phyloP scores from a whole-genome alignment of 2,888 invertebrate species.

The Melanargia galathea region DNA sequence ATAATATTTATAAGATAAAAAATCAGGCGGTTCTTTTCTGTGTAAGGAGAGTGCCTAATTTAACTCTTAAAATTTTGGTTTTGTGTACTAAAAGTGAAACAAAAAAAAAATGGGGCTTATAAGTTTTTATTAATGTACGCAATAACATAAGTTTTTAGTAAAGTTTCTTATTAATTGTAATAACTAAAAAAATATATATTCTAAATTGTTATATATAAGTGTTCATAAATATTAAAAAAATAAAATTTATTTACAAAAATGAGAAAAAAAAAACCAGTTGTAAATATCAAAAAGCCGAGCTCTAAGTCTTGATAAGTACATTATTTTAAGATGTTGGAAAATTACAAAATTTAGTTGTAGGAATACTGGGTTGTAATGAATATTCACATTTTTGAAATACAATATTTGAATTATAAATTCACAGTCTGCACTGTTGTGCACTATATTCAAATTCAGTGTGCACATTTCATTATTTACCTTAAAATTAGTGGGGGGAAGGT shows the following conservation, averaged over 20 bases:
- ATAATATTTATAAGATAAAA: neutral
- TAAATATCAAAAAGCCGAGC: conserved; percentile 47
- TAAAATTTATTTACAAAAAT: conserved; percentile 70
- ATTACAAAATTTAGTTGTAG: conserved; percentile 32
- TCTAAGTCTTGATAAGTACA: conserved; percentile 48
- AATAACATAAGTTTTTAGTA: conserved; percentile 42
- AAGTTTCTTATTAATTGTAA: conserved; percentile 58
- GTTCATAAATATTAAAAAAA: conserved; percentile 72
- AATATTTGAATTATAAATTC: neutral
- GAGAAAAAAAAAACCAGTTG: conserved; percentile 41
- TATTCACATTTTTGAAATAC: conserved; percentile 17
- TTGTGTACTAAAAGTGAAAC: neutral
- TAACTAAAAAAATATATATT: conserved; percentile 56
- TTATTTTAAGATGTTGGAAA: conserved; percentile 35
- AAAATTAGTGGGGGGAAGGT: neutral
- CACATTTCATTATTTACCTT: neutral
- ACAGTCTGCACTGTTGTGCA: neutral
- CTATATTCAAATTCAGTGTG: neutral
- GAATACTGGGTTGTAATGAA: conserved; percentile 19
- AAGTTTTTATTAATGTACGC: conserved; percentile 2
- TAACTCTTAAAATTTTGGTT: neutral
- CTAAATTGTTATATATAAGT: conserved; percentile 80
- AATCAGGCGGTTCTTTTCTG: neutral
- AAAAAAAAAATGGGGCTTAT: conserved; percentile 7
- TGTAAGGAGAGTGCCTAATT: neutral